Base-by-base conservation (phyloP, 1,140 invertebrate species). In the Rhizoglyphus robini region DNA sequence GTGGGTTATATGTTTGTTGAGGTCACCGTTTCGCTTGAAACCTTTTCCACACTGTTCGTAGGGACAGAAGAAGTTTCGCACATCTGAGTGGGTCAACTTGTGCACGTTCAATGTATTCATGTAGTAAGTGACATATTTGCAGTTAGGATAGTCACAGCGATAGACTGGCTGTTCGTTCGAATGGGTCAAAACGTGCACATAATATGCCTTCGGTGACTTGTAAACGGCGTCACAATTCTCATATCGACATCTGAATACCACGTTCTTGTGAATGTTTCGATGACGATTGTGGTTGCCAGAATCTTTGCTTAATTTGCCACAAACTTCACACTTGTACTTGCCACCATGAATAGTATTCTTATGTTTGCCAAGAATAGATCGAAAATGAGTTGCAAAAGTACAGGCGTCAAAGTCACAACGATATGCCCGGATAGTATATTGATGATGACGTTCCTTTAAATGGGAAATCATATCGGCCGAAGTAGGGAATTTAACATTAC, bases 51-150 rank as follows among this genome's bases (percentile, higher is more conserved):
- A 60, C 23, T 32, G 15, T 27, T 60, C 58, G 15, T 60, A 60
- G 1, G 58, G 58, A 46, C 58, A 60, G 30, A 60, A 60, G 29
- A 60, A 60, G 27, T 34, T 60, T 18, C 58, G 15, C 29, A 60
- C 15, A 60, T 60, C 58, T 34, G 58, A 60, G 29, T 60, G 58
- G 13, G 58, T 60, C 58, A 60, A 60, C 27, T 60, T 60, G 58
- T 60, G 58, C 29, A 60, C 58, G 27, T 60, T 60, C n/a, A 60
- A 46, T 20, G 58, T 60, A 27, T 60, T 60, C 2, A 60, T 29
- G 58, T 60, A 60, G 29, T 60, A 60, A 32, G 58, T 60, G 29
- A 60, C 27, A 27, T 60, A 60, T 23, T 60, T 60, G 58, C 58
- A 60, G 15, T 29, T 13, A n/a, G 58, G 58, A 60, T 20, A 29